Evolutionary conservation across 2,797 vertebrate genomes (phyloP).

Genomic region (Phrynocephalus forsythii): DNA sequence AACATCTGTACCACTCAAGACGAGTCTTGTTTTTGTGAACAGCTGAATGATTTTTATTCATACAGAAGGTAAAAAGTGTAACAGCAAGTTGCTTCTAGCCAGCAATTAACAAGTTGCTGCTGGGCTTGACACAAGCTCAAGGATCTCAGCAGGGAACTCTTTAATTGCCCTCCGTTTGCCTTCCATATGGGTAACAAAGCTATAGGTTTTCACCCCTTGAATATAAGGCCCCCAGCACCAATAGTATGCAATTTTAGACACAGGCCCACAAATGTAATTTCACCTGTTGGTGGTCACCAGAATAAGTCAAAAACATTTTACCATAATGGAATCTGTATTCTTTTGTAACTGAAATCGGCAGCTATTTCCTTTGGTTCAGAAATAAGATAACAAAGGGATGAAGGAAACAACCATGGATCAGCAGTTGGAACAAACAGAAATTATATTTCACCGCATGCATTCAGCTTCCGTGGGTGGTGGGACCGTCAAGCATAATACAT

Average conservation of each 20-base stretch:
- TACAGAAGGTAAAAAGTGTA: no score
- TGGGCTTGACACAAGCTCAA: no score
- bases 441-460: neutral
- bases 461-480: slow-evolving; percentile 19
- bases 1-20: neutral
- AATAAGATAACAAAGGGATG: neutral
- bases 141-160: no score
- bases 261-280: neutral
- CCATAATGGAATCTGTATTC: neutral
- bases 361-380: neutral
- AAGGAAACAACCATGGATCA: neutral
- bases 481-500: slow-evolving; percentile 7
- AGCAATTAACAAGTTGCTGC: no score
- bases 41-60: no score
- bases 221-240: neutral
- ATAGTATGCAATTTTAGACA: neutral
- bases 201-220: no score
- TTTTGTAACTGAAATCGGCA: neutral
- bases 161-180: no score
- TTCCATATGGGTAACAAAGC: no score
- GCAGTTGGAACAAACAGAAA: no score
- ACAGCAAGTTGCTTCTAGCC: no score
- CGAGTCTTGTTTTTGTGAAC: neutral
- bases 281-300: neutral
- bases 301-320: neutral